phyloP scores from a whole-genome alignment of 2,797 vertebrate species.

The Macropus fuliginosus region DNA sequence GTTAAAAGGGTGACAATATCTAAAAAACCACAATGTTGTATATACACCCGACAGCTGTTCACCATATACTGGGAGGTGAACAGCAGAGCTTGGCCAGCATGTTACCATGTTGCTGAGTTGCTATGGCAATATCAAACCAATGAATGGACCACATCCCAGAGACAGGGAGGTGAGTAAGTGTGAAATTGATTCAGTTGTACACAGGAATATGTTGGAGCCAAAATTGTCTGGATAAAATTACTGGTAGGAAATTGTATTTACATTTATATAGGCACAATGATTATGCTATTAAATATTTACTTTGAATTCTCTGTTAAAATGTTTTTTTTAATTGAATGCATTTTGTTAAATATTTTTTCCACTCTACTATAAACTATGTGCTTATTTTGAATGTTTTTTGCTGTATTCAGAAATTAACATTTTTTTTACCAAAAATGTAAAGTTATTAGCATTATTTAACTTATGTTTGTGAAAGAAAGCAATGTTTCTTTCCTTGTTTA shows the following conservation, averaged over 20 bases:
- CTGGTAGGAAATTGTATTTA: slow-evolving; percentile 87
- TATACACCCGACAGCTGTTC: slow-evolving; percentile 67
- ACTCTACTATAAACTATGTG: slow-evolving; percentile 13
- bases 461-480: slow-evolving; percentile 7
- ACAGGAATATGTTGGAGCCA: slow-evolving; percentile 86
- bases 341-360: slow-evolving; percentile 53
- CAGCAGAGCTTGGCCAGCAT: slow-evolving; percentile 75
- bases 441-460: slow-evolving; percentile 58
- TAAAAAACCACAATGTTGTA: slow-evolving; percentile 51
- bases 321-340: slow-evolving; percentile 29
- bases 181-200: slow-evolving; percentile 95
- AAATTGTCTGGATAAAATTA: slow-evolving; percentile 85
- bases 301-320: slow-evolving; percentile 59
- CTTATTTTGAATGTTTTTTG: slow-evolving; percentile 50
- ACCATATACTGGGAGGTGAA: slow-evolving; percentile 62
- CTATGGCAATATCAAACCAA: slow-evolving; percentile 93
- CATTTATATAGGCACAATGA: slow-evolving; percentile 64
- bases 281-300: slow-evolving; percentile 59
- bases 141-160: slow-evolving; percentile 95
- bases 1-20: slow-evolving; percentile 48
- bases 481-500: slow-evolving; percentile 39
- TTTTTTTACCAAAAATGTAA: slow-evolving; percentile 57
- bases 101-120: slow-evolving; percentile 90
- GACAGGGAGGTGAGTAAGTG: slow-evolving; percentile 93
- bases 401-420: slow-evolving; percentile 63